Evolutionary conservation across 2,113 vertebrate genomes (phyloP).

Genomic region (Tichodroma muraria): DNA sequence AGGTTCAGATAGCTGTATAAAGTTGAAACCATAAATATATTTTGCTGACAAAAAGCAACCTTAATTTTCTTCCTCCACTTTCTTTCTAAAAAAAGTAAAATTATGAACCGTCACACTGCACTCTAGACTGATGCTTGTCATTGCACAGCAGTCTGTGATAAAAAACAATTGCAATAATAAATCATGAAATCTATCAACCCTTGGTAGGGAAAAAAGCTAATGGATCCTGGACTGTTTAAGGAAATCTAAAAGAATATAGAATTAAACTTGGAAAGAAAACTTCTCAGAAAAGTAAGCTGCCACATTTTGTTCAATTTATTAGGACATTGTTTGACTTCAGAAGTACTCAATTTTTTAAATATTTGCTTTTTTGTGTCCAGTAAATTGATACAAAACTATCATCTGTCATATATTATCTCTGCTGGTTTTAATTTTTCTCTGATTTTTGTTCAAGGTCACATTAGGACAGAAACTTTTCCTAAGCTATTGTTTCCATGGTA

Average conservation of each 20-base stretch:
- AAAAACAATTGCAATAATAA: neutral
- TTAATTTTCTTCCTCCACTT: neutral
- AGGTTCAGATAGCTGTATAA: neutral
- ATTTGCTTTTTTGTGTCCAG: neutral
- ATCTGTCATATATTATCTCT: neutral
- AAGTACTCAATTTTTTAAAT: neutral
- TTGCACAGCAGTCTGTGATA: neutral
- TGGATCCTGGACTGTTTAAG: neutral
- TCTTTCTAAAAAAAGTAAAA: neutral
- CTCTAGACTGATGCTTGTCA: neutral
- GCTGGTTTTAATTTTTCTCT: neutral
- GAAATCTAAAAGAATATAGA: neutral
- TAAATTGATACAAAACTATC: neutral
- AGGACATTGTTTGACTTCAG: neutral
- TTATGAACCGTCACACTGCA: fast-evolving
- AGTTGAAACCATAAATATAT: neutral
- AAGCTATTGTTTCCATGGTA: neutral
- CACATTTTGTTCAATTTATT: neutral
- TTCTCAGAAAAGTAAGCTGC: neutral
- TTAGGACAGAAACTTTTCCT: neutral
- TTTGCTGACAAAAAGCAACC: neutral
- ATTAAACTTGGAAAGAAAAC: neutral
- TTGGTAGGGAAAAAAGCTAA: neutral
- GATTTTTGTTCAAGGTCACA: neutral
- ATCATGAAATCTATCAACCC: neutral